Conservation (phyloP, 2,113 vertebrate species). For the Percopsis transmontana region DNA sequence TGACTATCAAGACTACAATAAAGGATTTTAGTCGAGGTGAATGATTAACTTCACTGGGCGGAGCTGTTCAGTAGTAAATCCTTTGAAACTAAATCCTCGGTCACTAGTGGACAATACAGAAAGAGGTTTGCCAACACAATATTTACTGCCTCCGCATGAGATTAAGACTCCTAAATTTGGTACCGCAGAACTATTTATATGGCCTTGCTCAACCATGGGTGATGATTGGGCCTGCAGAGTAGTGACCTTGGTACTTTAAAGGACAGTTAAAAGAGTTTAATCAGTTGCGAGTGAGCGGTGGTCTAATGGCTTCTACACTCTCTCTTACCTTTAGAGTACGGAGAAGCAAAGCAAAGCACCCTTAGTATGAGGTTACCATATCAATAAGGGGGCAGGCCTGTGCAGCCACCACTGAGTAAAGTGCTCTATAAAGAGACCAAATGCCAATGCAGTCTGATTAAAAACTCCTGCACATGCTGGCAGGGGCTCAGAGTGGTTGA, state of each 20-base stretch:
- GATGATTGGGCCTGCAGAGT: slow-evolving; percentile 1
- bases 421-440: slow-evolving; percentile 38
- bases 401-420: slow-evolving; percentile 30
- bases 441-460: slow-evolving; percentile 41
- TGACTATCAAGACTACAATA: background rate
- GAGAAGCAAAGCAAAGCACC: background rate
- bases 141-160: background rate
- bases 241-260: slow-evolving; percentile 13
- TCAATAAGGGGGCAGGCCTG: slow-evolving; percentile 36
- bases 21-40: slow-evolving; percentile 2
- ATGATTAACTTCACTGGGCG: slow-evolving; percentile 38
- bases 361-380: slow-evolving; percentile 30
- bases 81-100: slow-evolving; percentile 2
- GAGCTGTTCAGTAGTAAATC: slow-evolving; percentile 3
- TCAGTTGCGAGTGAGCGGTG: slow-evolving; percentile 11
- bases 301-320: background rate
- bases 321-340: slow-evolving; percentile 7
- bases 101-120: slow-evolving; percentile 21
- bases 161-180: background rate
- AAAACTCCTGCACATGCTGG: slow-evolving; percentile 20
- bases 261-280: slow-evolving; percentile 6
- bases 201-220: slow-evolving; percentile 7
- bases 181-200: background rate
- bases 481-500: slow-evolving; percentile 41
- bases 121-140: background rate